Evolutionary conservation across 1,140 invertebrate genomes (phyloP).

Genomic region (Pseudoatta argentina): DNA sequence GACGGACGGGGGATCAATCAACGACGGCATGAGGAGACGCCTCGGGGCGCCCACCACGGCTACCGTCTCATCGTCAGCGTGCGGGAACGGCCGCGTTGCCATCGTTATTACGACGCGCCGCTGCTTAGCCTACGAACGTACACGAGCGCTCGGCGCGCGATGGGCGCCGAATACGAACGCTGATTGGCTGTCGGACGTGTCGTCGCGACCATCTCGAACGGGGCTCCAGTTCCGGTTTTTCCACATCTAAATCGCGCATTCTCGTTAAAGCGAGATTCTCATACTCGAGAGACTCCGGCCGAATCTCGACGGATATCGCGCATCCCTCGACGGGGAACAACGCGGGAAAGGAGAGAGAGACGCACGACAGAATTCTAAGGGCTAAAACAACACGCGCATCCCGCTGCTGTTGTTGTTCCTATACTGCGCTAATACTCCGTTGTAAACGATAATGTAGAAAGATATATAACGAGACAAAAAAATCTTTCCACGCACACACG

Average conservation of each 20-base stretch:
- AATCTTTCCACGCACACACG: neutral
- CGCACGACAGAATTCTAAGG: neutral
- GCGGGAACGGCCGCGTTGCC: constrained; percentile 19
- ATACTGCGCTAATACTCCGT: neutral
- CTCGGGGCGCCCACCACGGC: constrained; percentile 25
- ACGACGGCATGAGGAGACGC: constrained; percentile 67
- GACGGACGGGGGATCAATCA: constrained; percentile 56
- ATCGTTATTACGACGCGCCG: constrained; percentile 24
- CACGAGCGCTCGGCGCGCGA: constrained; percentile 9
- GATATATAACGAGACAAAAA: neutral
- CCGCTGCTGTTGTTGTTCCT: neutral
- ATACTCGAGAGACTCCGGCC: neutral
- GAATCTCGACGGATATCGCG: neutral
- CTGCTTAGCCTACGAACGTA: constrained; percentile 27
- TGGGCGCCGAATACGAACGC: constrained; percentile 28
- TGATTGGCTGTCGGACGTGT: constrained; percentile 37
- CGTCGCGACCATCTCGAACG: neutral
- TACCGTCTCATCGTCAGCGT: constrained; percentile 24
- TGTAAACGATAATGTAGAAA: constrained; percentile 9
- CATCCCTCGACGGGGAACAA: neutral
- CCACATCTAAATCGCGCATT: constrained; percentile 1
- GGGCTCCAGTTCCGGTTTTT: neutral
- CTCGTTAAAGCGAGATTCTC: too few species aligned
- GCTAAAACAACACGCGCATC: neutral
- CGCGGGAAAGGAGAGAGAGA: neutral